Percentiles rank a stretch among this genome's conserved stretches.
phyloP scores from a whole-genome alignment of 1,140 invertebrate genomes.

The Chironomus striatipennis region DNA sequence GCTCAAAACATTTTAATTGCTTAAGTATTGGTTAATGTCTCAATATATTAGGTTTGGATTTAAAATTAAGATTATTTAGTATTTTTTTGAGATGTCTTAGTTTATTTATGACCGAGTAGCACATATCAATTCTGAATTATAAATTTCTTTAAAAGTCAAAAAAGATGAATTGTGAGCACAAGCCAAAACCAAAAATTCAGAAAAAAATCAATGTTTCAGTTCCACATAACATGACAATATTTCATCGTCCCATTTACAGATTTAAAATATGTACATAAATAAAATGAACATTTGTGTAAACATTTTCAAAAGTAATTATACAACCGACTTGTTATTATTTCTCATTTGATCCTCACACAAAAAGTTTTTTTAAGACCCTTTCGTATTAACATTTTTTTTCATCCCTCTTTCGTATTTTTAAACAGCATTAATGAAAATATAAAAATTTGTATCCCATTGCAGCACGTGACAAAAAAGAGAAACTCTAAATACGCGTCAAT shows the following conservation, averaged over 20 bases:
- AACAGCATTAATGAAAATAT: too few species aligned
- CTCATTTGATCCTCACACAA: background rate
- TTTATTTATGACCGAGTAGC: too few species aligned
- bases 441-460: slow-evolving; percentile 10
- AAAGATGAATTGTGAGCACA: too few species aligned
- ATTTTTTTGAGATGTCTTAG: too few species aligned
- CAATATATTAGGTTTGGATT: too few species aligned
- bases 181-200: background rate
- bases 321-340: slow-evolving; percentile 7
- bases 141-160: too few species aligned
- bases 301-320: slow-evolving; percentile 15
- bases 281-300: slow-evolving; percentile 9
- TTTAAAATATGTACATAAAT: background rate
- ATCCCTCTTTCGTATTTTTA: background rate
- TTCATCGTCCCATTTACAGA: background rate
- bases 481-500: slow-evolving; percentile 13
- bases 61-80: too few species aligned
- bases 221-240: background rate
- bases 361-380: background rate
- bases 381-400: background rate
- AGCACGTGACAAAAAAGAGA: background rate
- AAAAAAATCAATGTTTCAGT: too few species aligned
- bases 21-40: too few species aligned
- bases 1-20: too few species aligned
- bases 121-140: too few species aligned